Conservation (phyloP, 2,113 vertebrate species). For the Pachypanchax playfairii region DNA sequence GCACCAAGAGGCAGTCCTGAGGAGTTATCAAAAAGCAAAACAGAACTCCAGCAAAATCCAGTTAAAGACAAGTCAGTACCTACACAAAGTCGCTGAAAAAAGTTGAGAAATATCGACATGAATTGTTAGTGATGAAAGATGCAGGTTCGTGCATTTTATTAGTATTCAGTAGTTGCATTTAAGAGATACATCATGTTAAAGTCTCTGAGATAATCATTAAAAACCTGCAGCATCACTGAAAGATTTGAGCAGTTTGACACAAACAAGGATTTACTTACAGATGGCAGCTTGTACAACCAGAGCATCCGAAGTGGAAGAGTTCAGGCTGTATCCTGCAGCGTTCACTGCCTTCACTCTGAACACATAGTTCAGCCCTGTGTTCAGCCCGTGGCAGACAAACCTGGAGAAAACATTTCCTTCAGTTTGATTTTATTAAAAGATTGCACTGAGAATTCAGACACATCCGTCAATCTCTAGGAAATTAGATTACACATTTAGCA, state of each 20-base stretch:
- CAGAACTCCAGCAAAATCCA: conserved; percentile 51
- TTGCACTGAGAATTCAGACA: background rate
- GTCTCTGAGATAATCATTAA: background rate
- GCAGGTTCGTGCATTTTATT: conserved; percentile 11
- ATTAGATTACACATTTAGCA: background rate
- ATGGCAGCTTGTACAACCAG: conserved; percentile 90
- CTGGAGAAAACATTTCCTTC: conserved; percentile 64
- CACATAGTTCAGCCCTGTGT: conserved; percentile 82
- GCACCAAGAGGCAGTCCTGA: conserved; percentile 57
- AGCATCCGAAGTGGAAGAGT: conserved; percentile 86
- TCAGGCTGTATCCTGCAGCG: conserved; percentile 93
- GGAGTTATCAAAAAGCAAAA: conserved; percentile 62
- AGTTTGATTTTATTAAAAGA: background rate
- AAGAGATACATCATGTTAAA: background rate
- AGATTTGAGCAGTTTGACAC: background rate
- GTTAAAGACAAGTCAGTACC: conserved; percentile 27
- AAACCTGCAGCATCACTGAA: background rate
- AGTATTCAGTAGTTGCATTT: background rate
- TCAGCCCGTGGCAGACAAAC: conserved; percentile 93
- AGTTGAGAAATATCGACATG: background rate
- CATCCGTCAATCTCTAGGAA: too few species aligned
- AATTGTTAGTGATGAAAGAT: conserved; percentile 26
- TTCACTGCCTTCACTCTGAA: conserved; percentile 95
- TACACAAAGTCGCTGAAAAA: conserved; percentile 8
- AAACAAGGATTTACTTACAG: conserved; percentile 79